Conservation (phyloP, 2,888 invertebrate genomes). For the Idaea aversata region DNA sequence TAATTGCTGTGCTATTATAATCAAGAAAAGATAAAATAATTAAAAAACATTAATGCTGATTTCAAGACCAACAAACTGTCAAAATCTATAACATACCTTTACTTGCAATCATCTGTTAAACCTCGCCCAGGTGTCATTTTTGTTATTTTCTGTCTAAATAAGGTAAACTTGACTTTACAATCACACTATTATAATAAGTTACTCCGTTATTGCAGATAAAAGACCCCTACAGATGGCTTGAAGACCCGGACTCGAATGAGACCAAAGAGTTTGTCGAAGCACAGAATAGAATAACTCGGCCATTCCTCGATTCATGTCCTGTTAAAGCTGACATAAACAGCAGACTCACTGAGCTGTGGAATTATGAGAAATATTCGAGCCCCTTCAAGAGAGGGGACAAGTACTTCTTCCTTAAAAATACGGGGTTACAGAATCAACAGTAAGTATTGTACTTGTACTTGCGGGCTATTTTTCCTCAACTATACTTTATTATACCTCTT, state of each 20-base stretch:
- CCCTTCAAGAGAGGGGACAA: slow-evolving; percentile 90
- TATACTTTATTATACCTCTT: slow-evolving; percentile 5
- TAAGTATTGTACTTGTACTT: slow-evolving; percentile 50
- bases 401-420: slow-evolving; percentile 96
- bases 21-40: not conserved
- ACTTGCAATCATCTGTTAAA: too few species aligned
- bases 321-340: slow-evolving; percentile 86
- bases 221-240: slow-evolving; percentile 98
- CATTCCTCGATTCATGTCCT: slow-evolving; percentile 89
- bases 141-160: too few species aligned
- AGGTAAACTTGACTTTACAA: not conserved
- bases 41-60: too few species aligned
- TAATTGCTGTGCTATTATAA: not conserved
- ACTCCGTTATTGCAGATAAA: slow-evolving; percentile 77
- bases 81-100: not conserved
- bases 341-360: slow-evolving; percentile 94
- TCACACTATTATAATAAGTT: not conserved
- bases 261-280: slow-evolving; percentile 94
- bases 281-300: slow-evolving; percentile 93
- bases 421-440: slow-evolving; percentile 98
- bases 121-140: too few species aligned
- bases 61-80: not conserved
- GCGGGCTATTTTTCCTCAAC: not conserved
- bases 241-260: slow-evolving; percentile 96
- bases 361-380: slow-evolving; percentile 97